Base-by-base conservation (phyloP, 2,113 vertebrate species). In the Calidris pygmaea region DNA sequence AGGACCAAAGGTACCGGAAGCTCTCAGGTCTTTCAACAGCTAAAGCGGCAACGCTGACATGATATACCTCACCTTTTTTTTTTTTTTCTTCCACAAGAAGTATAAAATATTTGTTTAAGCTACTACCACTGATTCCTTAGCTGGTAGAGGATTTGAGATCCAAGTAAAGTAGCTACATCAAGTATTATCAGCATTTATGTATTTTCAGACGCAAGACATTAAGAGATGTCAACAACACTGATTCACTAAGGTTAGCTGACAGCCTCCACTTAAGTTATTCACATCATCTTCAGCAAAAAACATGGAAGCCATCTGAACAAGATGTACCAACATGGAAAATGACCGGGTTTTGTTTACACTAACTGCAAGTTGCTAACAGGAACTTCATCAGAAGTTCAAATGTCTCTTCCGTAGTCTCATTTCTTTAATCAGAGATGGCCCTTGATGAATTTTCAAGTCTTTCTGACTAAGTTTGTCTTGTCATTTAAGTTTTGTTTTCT, bases 381-480 rank as follows among this genome's bases (percentile, higher is more conserved):
- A 85, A 83, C 29, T 50, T 83, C 41, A 63, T 21, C 70, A 78
- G 12, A 84, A 85, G 30, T 82, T 10, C 12, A 2, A 62, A n/a
- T 34, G 19, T 67, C 72, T 94, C 74, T 73, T 94, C 53, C 17
- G 50, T 47, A 68, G 56, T 73, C 56, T 96, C 5, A 0, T 74
- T 92, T 78, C 79, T 86, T 93, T 90, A 77, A 93, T 60, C 27
- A 86, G 45, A 88, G 43, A 89, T 47, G 29, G 50, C 53, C 78
- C 70, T 81, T 93, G 81, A 82, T 48, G 86, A 88, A 86, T 85
- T 82, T 52, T 87, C 45, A 43, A 39, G 76, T 96, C 83, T 89
- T 97, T 73, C 84, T 95, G 82, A 85, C 87, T 89, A 87, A 75
- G 34, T 63, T 60, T 78, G 43, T 94, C 86, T 84, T 72, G 59